phyloP scores from a whole-genome alignment of 2,888 invertebrate genomes.

The Euzophera pinguis region DNA sequence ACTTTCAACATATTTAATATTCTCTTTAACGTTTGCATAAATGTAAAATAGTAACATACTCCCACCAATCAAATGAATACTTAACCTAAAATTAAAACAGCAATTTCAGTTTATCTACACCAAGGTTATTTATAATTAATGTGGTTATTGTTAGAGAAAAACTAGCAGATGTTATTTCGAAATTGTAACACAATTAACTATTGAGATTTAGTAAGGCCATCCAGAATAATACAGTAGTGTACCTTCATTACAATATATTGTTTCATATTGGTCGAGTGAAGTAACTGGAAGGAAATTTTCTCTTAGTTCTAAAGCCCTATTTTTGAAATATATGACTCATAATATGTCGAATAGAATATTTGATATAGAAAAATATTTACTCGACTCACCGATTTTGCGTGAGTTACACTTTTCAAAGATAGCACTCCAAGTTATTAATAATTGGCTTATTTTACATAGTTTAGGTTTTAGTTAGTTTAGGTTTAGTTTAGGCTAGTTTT shows the following conservation, averaged over 20 bases:
- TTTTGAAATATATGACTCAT: too few species aligned
- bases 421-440: too few species aligned
- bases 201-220: constrained; percentile 1
- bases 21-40: too few species aligned
- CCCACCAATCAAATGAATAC: neutral
- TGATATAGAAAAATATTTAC: too few species aligned
- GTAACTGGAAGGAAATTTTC: neutral
- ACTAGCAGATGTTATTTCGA: neutral
- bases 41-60: neutral
- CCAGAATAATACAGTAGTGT: constrained; percentile 2
- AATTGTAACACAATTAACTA: constrained; percentile 5
- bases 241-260: neutral
- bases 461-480: too few species aligned
- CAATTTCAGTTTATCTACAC: neutral
- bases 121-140: constrained; percentile 1
- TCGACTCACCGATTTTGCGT: too few species aligned
- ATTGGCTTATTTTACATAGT: too few species aligned
- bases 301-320: too few species aligned
- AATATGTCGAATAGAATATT: too few species aligned
- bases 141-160: constrained; percentile 1
- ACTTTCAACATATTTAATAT: too few species aligned
- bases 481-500: too few species aligned
- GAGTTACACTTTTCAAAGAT: too few species aligned
- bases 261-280: neutral
- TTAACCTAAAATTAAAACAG: neutral